Conservation (phyloP, 1,140 invertebrate genomes). For the Drosophila subpulchrella region DNA sequence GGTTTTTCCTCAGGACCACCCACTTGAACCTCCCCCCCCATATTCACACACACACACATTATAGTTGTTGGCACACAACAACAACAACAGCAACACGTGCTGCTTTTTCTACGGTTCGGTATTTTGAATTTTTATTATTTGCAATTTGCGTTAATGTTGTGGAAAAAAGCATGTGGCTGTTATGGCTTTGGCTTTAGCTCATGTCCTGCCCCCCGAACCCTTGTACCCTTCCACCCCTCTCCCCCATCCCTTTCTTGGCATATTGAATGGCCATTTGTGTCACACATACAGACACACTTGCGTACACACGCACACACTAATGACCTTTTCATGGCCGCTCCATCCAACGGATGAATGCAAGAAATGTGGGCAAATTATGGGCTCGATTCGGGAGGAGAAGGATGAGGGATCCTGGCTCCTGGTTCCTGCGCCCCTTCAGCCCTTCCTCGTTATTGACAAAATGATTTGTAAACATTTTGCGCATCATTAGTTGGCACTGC, state of each 20-base stretch:
- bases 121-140: constrained; percentile 84
- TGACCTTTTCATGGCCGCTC: constrained; percentile 79
- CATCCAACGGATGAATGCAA: constrained; percentile 73
- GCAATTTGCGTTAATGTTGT: constrained; percentile 83
- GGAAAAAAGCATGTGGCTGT: constrained; percentile 82
- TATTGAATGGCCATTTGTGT: constrained; percentile 82
- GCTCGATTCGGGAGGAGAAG: constrained; percentile 32
- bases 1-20: constrained; percentile 55
- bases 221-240: background rate
- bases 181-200: constrained; percentile 79
- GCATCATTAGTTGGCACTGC: constrained; percentile 76
- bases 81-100: constrained; percentile 71
- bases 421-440: constrained; percentile 17
- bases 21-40: background rate
- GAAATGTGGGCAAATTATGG: constrained; percentile 82
- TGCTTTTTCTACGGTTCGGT: constrained; percentile 74
- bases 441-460: constrained; percentile 75
- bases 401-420: no score
- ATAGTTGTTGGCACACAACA: constrained; percentile 32
- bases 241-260: constrained; percentile 45
- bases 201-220: constrained; percentile 18
- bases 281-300: constrained; percentile 41
- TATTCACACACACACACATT: constrained; percentile 20
- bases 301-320: constrained; percentile 59
- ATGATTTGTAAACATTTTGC: constrained; percentile 83